phyloP scores from a whole-genome alignment of 2,797 vertebrate genomes.

The Catamblyrhynchus diadema region DNA sequence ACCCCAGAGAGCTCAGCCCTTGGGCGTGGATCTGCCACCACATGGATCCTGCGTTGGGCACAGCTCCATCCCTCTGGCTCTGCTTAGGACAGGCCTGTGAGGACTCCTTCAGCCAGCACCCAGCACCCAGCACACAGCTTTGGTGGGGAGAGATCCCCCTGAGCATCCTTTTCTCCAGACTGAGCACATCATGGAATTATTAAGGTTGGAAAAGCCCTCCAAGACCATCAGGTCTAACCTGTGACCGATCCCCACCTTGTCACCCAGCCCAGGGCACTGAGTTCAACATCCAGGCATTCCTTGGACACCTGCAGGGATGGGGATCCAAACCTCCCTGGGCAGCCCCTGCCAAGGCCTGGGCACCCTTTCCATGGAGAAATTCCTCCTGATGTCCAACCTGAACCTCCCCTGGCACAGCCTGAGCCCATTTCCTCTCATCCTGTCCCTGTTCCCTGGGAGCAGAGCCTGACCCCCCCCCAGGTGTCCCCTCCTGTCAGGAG shows the following conservation, averaged over 20 bases:
- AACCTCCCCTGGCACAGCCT: too few species aligned
- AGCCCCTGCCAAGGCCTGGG: rapidly evolving
- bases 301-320: neutral
- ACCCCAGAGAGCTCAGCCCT: rapidly evolving
- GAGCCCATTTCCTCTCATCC: too few species aligned
- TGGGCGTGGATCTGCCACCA: rapidly evolving
- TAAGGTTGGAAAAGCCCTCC: neutral
- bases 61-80: neutral
- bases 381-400: too few species aligned
- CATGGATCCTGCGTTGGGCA: neutral
- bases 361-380: neutral
- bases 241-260: neutral
- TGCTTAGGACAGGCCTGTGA: neutral
- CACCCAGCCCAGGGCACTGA: neutral
- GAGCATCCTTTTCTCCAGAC: neutral
- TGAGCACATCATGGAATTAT: neutral
- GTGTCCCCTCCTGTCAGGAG: neutral
- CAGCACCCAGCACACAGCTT: neutral
- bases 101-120: neutral
- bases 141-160: neutral
- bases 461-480: too few species aligned
- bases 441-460: too few species aligned
- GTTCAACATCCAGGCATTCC: rapidly evolving
- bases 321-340: neutral
- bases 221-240: rapidly evolving